Evolutionary conservation across 1,140 invertebrate genomes (phyloP).

Genomic region (Metopolophium dirhodum): DNA sequence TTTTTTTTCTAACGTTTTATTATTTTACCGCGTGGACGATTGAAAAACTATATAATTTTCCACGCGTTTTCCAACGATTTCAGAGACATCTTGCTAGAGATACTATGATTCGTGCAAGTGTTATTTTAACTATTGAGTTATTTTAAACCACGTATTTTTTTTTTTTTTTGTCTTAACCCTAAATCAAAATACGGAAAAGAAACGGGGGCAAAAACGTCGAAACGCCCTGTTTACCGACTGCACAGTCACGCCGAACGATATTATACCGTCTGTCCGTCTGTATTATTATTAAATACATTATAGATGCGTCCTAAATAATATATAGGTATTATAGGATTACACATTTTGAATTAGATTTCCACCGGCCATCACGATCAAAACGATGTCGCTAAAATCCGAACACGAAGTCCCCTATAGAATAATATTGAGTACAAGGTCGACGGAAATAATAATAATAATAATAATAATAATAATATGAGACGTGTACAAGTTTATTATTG

Average conservation of each 20-base stretch:
- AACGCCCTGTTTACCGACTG: neutral
- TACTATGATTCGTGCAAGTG: neutral
- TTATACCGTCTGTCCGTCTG: neutral
- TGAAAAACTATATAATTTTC: neutral
- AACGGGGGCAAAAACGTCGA: neutral
- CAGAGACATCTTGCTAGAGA: neutral
- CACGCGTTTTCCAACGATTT: neutral
- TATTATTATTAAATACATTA: neutral
- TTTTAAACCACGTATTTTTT: neutral
- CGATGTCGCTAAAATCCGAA: neutral
- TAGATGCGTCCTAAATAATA: neutral
- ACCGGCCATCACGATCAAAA: neutral
- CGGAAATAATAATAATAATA: slow-evolving; percentile 9
- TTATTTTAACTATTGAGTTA: neutral
- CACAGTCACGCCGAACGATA: neutral
- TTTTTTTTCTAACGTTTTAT: neutral
- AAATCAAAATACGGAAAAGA: neutral
- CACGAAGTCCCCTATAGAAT: neutral
- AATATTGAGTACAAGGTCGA: neutral
- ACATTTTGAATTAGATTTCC: neutral
- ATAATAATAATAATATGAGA: neutral
- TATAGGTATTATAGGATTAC: neutral
- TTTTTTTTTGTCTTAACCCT: neutral
- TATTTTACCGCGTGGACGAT: neutral
- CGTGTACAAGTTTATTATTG: neutral